Percentiles rank a stretch among this genome's conserved stretches.
phyloP scores from a whole-genome alignment of 2,888 invertebrate species.

The Seladonia tumulorum region DNA sequence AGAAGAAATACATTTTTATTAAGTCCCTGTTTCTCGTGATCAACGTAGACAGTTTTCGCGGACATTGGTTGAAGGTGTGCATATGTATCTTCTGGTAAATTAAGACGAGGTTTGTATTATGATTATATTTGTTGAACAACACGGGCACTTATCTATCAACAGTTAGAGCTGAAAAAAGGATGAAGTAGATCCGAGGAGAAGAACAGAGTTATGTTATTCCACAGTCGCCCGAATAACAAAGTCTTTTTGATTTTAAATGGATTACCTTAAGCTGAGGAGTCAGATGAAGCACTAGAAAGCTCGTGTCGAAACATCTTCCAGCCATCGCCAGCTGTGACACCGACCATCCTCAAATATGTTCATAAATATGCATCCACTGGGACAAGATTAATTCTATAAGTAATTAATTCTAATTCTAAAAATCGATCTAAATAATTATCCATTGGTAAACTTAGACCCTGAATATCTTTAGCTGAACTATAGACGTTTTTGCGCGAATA shows the following conservation, averaged over 20 bases:
- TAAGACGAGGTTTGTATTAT: too few species aligned
- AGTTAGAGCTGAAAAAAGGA: neutral
- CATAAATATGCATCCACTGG: neutral
- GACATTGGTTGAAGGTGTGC: too few species aligned
- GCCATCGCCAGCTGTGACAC: neutral
- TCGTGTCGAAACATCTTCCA: neutral
- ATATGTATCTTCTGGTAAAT: too few species aligned
- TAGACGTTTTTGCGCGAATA: neutral
- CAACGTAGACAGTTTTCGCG: neutral
- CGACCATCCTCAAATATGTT: neutral
- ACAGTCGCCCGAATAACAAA: neutral
- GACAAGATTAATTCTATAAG: neutral
- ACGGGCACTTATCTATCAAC: neutral
- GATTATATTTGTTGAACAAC: neutral
- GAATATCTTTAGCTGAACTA: neutral
- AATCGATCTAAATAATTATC: neutral
- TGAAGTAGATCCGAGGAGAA: neutral
- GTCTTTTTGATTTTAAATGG: neutral
- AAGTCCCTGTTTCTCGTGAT: neutral
- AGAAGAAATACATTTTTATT: neutral
- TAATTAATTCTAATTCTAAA: neutral
- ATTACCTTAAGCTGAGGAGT: constrained; percentile 1
- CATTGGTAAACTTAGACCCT: too few species aligned
- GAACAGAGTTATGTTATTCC: neutral
- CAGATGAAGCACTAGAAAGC: constrained; percentile 3